These are phyloP conservation scores for Porites divaricata DNA, from an alignment of 92 coral and sea anemone species.

Conservation along the genomic window DNA sequence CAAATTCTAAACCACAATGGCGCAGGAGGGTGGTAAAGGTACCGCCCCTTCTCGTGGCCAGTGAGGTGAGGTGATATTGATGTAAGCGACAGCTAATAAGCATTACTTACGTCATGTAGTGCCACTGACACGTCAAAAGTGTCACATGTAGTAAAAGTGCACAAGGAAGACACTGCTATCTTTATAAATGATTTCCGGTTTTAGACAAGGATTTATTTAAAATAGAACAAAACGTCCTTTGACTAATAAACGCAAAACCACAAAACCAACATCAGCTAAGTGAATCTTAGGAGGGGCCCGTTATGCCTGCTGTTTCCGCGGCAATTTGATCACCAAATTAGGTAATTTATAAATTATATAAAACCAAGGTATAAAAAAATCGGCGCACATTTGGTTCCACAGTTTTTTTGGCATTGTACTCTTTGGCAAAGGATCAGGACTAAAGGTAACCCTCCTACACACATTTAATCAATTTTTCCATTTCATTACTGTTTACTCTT, in stretches of 20 bases:
- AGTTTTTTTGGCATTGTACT: too few relatives aligned
- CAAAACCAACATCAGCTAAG: neutral
- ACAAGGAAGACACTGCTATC: neutral
- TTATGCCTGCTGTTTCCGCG: neutral
- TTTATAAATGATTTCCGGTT: neutral
- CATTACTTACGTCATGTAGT: constrained; percentile 7
- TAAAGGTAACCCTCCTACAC: too few relatives aligned
- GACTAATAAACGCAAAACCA: neutral
- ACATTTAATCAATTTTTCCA: too few relatives aligned
- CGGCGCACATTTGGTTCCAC: too few relatives aligned
- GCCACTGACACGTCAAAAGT: neutral
- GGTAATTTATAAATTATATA: neutral
- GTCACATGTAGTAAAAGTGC: neutral
- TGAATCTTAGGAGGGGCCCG: neutral
- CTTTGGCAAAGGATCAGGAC: too few relatives aligned
- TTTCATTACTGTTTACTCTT: too few relatives aligned
- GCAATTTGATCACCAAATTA: neutral
- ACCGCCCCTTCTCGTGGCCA: constrained; percentile 3
- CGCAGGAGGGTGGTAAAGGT: neutral
- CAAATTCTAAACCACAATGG: neutral
- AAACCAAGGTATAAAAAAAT: too few relatives aligned
- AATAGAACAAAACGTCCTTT: neutral
- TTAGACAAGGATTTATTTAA: too few relatives aligned
- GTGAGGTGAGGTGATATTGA: neutral
- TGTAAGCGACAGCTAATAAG: neutral